These are phyloP conservation scores for Acrobasis repandana DNA, from an alignment of 2,888 invertebrate genomes.

Conservation along the genomic window DNA sequence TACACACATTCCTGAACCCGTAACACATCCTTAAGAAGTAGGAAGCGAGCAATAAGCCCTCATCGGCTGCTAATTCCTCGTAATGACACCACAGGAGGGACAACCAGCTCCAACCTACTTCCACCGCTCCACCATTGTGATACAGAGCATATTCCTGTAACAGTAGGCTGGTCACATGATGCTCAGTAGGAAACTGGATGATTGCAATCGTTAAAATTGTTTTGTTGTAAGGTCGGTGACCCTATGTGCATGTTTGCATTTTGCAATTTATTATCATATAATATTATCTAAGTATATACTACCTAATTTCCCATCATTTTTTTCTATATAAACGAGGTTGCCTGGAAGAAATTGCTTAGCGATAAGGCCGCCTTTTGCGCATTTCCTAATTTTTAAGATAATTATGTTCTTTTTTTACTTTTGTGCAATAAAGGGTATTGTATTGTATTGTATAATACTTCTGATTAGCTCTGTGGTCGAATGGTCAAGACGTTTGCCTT, in stretches of 20 bases:
- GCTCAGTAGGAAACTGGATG: constrained; percentile 12
- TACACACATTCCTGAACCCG: background rate
- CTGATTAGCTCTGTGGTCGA: too few relatives aligned
- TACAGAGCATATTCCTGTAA: background rate
- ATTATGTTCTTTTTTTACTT: too few relatives aligned
- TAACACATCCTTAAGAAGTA: constrained; percentile 4
- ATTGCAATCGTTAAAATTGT: constrained; percentile 21
- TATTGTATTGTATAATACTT: too few relatives aligned
- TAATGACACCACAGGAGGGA: constrained; percentile 1
- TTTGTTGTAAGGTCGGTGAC: constrained; percentile 12
- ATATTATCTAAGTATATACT: too few relatives aligned
- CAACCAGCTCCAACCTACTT: background rate
- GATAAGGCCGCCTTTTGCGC: too few relatives aligned
- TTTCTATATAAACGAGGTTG: too few relatives aligned
- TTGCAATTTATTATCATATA: too few relatives aligned
- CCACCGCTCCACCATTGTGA: background rate
- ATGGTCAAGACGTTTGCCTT: too few relatives aligned
- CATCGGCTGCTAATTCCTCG: constrained; percentile 10
- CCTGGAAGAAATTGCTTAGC: too few relatives aligned
- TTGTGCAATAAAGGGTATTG: too few relatives aligned
- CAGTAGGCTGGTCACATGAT: constrained; percentile 7
- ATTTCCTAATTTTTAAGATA: too few relatives aligned
- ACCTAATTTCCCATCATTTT: too few relatives aligned
- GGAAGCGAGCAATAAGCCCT: constrained; percentile 14
- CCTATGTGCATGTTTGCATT: background rate